Percentiles rank a stretch among this genome's conserved stretches.
Evolutionary conservation across 2,888 invertebrate genomes (phyloP).

Genomic region (Rhodophaea formosa): DNA sequence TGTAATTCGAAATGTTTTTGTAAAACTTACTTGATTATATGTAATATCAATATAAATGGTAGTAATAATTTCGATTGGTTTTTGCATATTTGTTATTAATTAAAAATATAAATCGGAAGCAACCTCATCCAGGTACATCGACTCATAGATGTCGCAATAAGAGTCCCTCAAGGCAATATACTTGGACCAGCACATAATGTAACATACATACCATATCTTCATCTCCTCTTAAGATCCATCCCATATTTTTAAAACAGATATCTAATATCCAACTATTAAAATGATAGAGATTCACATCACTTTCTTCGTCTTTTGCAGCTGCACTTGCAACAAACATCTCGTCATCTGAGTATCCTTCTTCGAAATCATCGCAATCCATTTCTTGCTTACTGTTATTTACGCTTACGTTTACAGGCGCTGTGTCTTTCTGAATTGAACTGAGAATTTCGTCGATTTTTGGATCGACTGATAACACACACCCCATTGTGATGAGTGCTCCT

Average conservation of each 20-base stretch:
- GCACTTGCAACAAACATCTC: conserved; percentile 57
- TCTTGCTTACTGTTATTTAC: conserved; percentile 36
- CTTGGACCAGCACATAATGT: not conserved
- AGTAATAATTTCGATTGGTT: too few species aligned
- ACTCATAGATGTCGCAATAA: too few species aligned
- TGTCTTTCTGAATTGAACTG: conserved; percentile 76
- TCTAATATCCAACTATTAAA: conserved; percentile 83
- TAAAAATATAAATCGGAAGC: too few species aligned
- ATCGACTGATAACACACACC: conserved; percentile 84
- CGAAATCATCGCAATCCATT: conserved; percentile 62
- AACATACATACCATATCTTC: conserved; percentile 51
- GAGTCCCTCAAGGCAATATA: not conserved
- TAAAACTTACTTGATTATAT: too few species aligned
- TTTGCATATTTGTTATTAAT: too few species aligned
- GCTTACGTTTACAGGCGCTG: conserved; percentile 41
- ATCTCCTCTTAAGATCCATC: conserved; percentile 60
- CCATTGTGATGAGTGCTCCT: conserved; percentile 86
- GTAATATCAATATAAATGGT: too few species aligned
- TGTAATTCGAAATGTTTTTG: too few species aligned
- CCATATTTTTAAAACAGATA: conserved; percentile 82
- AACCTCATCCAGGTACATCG: too few species aligned
- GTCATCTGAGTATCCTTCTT: conserved; percentile 74
- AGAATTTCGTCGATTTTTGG: conserved; percentile 84
- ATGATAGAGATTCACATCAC: conserved; percentile 50
- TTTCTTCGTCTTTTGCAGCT: conserved; percentile 24